These are phyloP conservation scores for Tenrec ecaudatus DNA, from an alignment of 2,113 vertebrate genomes.

Conservation along the genomic window DNA sequence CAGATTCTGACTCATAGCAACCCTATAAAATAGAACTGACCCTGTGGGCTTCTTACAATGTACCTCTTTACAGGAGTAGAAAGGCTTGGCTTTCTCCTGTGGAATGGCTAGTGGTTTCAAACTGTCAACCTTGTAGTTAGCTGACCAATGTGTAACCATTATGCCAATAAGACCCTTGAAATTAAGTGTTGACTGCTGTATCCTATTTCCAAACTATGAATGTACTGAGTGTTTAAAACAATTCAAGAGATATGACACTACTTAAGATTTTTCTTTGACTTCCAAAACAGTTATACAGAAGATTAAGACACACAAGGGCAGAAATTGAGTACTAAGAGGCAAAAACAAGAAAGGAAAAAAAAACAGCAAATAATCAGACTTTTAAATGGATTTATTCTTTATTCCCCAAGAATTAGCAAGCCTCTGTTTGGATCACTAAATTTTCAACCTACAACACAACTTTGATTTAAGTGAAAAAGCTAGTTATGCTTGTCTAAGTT, in stretches of 20 bases:
- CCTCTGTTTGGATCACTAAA: neutral
- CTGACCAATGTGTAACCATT: too few relatives aligned
- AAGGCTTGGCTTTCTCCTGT: too few relatives aligned
- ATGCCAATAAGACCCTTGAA: neutral
- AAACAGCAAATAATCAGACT: neutral
- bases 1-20: too few relatives aligned
- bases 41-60: too few relatives aligned
- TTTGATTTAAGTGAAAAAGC: neutral
- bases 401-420: neutral
- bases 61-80: too few relatives aligned
- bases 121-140: too few relatives aligned
- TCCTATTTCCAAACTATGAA: conserved; percentile 23
- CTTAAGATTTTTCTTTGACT: conserved; percentile 18
- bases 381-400: conserved; percentile 35
- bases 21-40: too few relatives aligned
- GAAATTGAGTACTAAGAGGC: conserved; percentile 35
- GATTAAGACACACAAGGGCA: conserved; percentile 7
- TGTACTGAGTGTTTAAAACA: neutral
- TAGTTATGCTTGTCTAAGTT: neutral
- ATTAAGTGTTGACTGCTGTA: neutral
- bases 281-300: neutral
- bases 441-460: conserved; percentile 8
- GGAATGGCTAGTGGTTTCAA: too few relatives aligned
- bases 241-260: neutral
- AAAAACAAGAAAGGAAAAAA: neutral